Percentiles rank a stretch among this genome's conserved stretches.
These are phyloP conservation scores for Lepilemur septentrionalis DNA, from an alignment of 2,797 vertebrate species.

Conservation along the genomic window DNA sequence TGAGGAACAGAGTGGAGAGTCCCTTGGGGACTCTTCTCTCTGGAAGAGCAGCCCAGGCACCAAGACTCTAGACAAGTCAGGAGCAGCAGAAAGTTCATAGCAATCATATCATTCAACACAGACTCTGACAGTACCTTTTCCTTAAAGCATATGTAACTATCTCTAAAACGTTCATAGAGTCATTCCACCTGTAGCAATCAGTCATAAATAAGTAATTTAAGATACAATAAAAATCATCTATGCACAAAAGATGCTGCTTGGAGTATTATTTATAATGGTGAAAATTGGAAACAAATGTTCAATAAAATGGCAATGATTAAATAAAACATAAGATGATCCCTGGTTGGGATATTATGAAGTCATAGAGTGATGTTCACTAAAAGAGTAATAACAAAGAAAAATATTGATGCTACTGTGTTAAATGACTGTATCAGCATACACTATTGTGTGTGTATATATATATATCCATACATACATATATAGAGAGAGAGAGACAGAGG, in stretches of 20 bases:
- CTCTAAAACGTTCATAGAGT: neutral
- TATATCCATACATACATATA: rapidly evolving
- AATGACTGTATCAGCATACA: neutral
- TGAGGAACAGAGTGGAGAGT: neutral
- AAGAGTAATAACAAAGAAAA: neutral
- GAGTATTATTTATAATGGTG: conserved; percentile 21
- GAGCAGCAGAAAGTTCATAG: neutral
- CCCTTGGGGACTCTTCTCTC: neutral
- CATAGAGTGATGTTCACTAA: neutral
- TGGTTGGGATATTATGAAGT: conserved; percentile 14
- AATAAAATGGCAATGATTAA: conserved; percentile 33
- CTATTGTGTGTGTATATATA: no score
- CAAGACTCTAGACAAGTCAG: neutral
- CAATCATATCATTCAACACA: neutral
- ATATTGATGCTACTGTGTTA: neutral
- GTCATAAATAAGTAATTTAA: conserved; percentile 26
- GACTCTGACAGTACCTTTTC: neutral
- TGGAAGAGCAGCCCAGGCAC: neutral
- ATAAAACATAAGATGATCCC: neutral
- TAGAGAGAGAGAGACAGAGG: neutral
- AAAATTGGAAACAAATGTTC: conserved; percentile 44
- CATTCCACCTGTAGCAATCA: neutral
- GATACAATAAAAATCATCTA: neutral
- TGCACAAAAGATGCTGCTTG: conserved; percentile 15
- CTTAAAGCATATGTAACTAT: neutral